Evolutionary conservation across 2,888 invertebrate genomes (phyloP).

Genomic region (Ecliptopera silaceata): DNA sequence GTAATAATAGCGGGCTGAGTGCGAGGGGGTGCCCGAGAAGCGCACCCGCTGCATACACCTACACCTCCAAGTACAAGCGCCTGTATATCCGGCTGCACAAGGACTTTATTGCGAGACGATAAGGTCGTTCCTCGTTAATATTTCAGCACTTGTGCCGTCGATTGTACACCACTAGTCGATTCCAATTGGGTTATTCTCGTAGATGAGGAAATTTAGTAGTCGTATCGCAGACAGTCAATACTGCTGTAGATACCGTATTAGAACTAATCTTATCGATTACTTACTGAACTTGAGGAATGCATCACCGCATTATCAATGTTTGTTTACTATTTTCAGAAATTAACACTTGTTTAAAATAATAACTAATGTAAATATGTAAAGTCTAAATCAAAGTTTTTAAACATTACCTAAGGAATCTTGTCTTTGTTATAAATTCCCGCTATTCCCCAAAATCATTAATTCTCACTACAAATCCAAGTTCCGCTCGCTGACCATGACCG

Average conservation of each 20-base stretch:
- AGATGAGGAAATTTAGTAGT: constrained; percentile 31
- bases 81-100: constrained; percentile 13
- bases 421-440: constrained; percentile 10
- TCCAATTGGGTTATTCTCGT: constrained; percentile 49
- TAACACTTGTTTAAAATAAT: too few species aligned
- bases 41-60: constrained; percentile 53
- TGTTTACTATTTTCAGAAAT: background rate
- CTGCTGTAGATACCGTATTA: background rate
- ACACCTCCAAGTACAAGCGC: constrained; percentile 21
- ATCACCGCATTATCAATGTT: background rate
- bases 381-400: too few species aligned
- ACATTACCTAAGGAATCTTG: background rate
- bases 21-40: constrained; percentile 49
- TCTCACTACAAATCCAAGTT: constrained; percentile 27
- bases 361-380: too few species aligned
- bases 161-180: constrained; percentile 42
- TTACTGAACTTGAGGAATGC: background rate
- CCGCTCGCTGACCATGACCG: constrained; percentile 34
- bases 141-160: constrained; percentile 29
- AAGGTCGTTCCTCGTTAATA: constrained; percentile 30
- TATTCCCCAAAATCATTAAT: constrained; percentile 16
- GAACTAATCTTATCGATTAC: background rate
- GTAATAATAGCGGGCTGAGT: constrained; percentile 65
- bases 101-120: constrained; percentile 30
- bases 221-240: constrained; percentile 10